Conservation (phyloP, 2,113 vertebrate species). For the Girardinichthys multiradiatus region DNA sequence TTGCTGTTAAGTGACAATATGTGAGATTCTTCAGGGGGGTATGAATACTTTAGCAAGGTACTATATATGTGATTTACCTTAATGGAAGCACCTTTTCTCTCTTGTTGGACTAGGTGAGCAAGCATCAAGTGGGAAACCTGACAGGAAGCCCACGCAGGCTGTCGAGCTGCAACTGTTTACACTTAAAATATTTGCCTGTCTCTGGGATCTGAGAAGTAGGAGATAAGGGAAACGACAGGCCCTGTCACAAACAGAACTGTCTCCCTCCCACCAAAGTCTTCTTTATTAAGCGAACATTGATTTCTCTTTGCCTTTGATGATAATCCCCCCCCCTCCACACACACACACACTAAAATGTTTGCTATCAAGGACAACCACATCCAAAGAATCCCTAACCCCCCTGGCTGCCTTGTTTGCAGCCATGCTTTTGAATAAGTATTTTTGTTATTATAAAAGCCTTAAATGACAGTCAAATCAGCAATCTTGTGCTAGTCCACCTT, state of each 20-base stretch:
- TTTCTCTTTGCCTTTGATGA: conserved; percentile 79
- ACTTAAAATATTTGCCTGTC: conserved; percentile 81
- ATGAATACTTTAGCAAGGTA: neutral
- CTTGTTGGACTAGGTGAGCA: conserved; percentile 49
- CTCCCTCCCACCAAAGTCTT: conserved; percentile 71
- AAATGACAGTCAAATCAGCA: conserved; percentile 59
- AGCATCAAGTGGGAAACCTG: conserved; percentile 60
- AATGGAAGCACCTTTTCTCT: conserved; percentile 24
- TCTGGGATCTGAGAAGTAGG: conserved; percentile 68
- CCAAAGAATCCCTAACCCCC: conserved; percentile 53
- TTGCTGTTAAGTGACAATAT: neutral
- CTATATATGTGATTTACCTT: conserved; percentile 22
- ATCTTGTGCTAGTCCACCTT: conserved; percentile 34
- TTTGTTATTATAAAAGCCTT: conserved; percentile 46
- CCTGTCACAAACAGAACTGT: conserved; percentile 69
- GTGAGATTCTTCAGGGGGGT: neutral
- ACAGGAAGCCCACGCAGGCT: conserved; percentile 71
- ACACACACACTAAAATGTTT: conserved; percentile 73
- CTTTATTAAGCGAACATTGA: conserved; percentile 81
- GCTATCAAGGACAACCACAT: conserved; percentile 68
- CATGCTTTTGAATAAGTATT: conserved; percentile 26
- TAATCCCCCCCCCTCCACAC: conserved; percentile 66
- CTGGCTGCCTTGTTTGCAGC: conserved; percentile 60
- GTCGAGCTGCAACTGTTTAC: conserved; percentile 77
- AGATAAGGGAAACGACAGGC: conserved; percentile 75